Base-by-base conservation (phyloP, 2,797 vertebrate genomes). In the Fringilla coelebs region DNA sequence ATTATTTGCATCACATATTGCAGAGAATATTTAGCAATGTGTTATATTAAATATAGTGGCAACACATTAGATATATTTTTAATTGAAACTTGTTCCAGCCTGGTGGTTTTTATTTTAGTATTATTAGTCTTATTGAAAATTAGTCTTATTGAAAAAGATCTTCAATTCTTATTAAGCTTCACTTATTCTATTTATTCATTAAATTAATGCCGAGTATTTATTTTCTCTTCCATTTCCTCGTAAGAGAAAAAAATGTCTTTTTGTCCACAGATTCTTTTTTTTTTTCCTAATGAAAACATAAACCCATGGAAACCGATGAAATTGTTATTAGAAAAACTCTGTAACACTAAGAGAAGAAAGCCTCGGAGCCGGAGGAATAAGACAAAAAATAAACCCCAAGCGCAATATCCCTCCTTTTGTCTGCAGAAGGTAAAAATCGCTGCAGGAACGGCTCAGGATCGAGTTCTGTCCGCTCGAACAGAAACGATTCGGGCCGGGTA, bases 81-180 rank as follows among this genome's bases (percentile, higher is more conserved):
- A 79, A 96, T 84, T 93, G 87, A 94, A 97, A 92, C 83, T 67
- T 77, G 16, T 22, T 60, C 20, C 89, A 97, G 88, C 46, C 92
- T 82, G 94, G 88, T 86, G 60, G 79, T 70, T 86, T 51, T 95
- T 66, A 48, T 94, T 96, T 93, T 63, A 77, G 55, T 32, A 83
- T 49, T 31, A 31, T 51, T 29, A 51, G 4, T 51, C 49, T 17
- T 29, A 51, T 13, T 54, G 51, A 20, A 54, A 32, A 54, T 54
- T 9, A 54, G 29, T 9, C 11, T 32, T 54, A 13, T 52, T 94
- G 80, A 91, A 80, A 79, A 82, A 81, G n/a, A 83, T 85, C 72
- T 62, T 94, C n/a, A 54, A 16, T 38, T 70, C 85, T 89, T 68
- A 31, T 78, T 74, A 87, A 96, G 85, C 83, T 65, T 87, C 34